Evolutionary conservation across 2,888 invertebrate genomes (phyloP), one percentile per base, ranked within the genome.

Genomic region (Ceratothoa steindachneri): DNA sequence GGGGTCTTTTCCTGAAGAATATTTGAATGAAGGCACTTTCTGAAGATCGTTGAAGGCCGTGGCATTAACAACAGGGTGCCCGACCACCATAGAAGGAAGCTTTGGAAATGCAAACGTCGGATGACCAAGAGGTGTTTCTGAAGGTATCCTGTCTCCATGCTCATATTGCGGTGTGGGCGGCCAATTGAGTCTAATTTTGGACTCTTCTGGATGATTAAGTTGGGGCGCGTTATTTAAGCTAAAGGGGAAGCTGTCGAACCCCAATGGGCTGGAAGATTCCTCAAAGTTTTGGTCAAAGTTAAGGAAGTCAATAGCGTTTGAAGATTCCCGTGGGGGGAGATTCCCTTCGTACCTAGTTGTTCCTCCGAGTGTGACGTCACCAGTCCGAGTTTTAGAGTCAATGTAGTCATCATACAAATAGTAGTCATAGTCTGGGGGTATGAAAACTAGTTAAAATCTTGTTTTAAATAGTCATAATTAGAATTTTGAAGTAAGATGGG

Each of bases 401-500:
- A 12, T 12, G 27, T 60, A 60, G 60, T 60, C 60, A 24, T 60
- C 22, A 60, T 60, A 60, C n/a, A 24, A 22, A 24, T 60, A 60
- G 60, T 60, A 60, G 22, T 60, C 60, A 60, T 22, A 60, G 60
- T 60, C 60, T 60, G 60, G 60, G 60, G 24, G 24, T 60, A 60
- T 60, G 24, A 5, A 41, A 41, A 41, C 5, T 41, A 15, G 41
- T 41, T 41, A 41, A 41, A 41, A 41, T n/a, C n/a, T n/a, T n/a
- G n/a, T n/a, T n/a, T n/a, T n/a, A n/a, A n/a, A n/a, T n/a, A n/a
- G n/a, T n/a, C n/a, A n/a, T n/a, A n/a, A n/a, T n/a, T n/a, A n/a
- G n/a, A n/a, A n/a, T n/a, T n/a, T n/a, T n/a, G n/a, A n/a, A n/a
- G n/a, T n/a, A n/a, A n/a, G n/a, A n/a, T n/a, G n/a, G n/a, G n/a